These are phyloP conservation scores for Canis aureus DNA, from an alignment of 2,113 vertebrate species.

Conservation along the genomic window DNA sequence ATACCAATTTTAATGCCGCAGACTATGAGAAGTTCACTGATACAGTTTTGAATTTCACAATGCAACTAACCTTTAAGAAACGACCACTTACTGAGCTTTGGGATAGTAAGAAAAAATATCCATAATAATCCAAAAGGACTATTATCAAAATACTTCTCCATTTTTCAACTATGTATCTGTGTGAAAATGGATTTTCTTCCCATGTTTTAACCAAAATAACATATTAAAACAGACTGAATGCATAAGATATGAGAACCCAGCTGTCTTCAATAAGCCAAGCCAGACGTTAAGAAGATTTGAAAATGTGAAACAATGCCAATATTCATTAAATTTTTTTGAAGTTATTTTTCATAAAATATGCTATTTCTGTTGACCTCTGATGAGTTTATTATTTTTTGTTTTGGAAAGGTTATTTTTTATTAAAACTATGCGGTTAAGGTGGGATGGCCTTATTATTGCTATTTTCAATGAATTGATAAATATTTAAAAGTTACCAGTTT, in stretches of 20 bases:
- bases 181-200: conserved; percentile 1
- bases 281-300: conserved; percentile 14
- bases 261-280: background rate
- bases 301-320: conserved; percentile 16
- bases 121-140: background rate
- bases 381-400: background rate
- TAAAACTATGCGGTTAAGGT: background rate
- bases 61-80: conserved; percentile 21
- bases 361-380: background rate
- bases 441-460: background rate
- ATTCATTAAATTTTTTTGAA: background rate
- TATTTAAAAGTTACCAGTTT: background rate
- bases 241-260: background rate
- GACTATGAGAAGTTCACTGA: conserved; percentile 1
- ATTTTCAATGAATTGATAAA: background rate
- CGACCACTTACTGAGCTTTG: background rate
- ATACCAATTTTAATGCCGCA: background rate
- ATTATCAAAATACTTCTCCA: background rate
- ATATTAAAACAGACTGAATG: background rate
- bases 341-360: background rate
- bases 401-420: background rate
- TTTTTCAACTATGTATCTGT: background rate
- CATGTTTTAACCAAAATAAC: background rate
- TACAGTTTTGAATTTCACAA: conserved; percentile 13
- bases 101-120: background rate